Conservation (phyloP, 2,888 invertebrate species). For the Polydrusus pterygomalis region DNA sequence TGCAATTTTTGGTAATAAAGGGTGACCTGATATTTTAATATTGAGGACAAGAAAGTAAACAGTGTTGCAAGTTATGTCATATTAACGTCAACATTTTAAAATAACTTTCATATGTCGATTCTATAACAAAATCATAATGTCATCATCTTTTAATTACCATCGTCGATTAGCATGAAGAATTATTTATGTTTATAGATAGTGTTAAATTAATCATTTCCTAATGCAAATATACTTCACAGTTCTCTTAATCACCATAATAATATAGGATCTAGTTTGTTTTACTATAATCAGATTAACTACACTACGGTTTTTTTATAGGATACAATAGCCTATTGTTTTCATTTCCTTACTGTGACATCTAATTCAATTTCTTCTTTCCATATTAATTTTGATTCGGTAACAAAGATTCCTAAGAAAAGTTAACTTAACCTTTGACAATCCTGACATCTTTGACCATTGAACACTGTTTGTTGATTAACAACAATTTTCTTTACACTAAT, state of each 20-base stretch:
- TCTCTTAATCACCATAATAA: background rate
- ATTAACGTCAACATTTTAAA: background rate
- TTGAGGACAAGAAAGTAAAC: background rate
- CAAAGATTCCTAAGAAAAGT: background rate
- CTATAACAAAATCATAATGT: slow-evolving; percentile 1
- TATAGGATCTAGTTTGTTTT: no score
- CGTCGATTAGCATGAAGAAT: background rate
- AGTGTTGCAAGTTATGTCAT: no score
- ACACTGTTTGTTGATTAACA: no score
- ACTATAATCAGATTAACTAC: background rate
- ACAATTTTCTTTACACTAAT: no score
- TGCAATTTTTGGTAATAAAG: no score
- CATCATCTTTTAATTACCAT: background rate
- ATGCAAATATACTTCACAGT: background rate
- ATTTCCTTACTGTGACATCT: background rate
- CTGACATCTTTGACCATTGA: no score
- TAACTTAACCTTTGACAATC: no score
- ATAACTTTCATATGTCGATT: background rate
- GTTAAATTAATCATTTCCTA: background rate
- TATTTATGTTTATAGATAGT: background rate
- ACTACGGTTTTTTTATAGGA: background rate
- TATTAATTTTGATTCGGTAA: background rate
- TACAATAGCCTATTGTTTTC: background rate
- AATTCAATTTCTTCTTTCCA: background rate
- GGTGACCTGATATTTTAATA: background rate